Conservation (phyloP, 2,113 vertebrate genomes). For the Chlorodrepanis virens region DNA sequence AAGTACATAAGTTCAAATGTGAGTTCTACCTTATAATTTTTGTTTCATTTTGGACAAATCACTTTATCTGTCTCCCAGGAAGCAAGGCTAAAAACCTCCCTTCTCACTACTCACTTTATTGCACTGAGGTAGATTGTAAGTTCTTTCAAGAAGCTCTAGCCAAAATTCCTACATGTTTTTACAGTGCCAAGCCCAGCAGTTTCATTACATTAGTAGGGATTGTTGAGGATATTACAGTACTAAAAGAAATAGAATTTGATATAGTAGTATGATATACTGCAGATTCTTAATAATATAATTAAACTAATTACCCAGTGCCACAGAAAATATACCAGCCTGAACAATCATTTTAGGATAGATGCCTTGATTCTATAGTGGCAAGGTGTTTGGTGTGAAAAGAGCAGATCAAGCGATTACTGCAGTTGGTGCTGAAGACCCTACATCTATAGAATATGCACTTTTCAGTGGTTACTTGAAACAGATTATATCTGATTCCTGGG, state of each 20-base stretch:
- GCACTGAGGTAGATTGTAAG: not conserved
- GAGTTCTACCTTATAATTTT: not conserved
- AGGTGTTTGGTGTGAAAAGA: not conserved
- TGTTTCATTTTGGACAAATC: not conserved
- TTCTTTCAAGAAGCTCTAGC: not conserved
- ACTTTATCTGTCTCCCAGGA: not conserved
- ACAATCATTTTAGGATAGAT: not conserved
- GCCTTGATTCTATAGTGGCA: not conserved
- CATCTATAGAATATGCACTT: not conserved
- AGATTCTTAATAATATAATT: not conserved
- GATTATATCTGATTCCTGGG: not conserved
- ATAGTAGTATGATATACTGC: not conserved
- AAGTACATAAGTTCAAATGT: not conserved
- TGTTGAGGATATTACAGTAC: not conserved
- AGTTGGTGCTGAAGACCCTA: not conserved
- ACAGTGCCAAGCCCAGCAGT: not conserved
- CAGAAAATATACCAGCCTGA: not conserved
- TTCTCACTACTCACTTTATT: not conserved
- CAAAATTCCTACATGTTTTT: not conserved
- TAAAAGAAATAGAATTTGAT: not conserved
- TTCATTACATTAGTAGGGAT: not conserved
- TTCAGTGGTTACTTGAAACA: not conserved
- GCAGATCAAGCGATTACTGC: not conserved
- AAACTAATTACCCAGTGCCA: not conserved
- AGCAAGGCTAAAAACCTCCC: not conserved